Evolutionary conservation across 2,113 vertebrate species (phyloP), one percentile per base, ranked within the genome.

Genomic region (Sylvilagus bachmani): DNA sequence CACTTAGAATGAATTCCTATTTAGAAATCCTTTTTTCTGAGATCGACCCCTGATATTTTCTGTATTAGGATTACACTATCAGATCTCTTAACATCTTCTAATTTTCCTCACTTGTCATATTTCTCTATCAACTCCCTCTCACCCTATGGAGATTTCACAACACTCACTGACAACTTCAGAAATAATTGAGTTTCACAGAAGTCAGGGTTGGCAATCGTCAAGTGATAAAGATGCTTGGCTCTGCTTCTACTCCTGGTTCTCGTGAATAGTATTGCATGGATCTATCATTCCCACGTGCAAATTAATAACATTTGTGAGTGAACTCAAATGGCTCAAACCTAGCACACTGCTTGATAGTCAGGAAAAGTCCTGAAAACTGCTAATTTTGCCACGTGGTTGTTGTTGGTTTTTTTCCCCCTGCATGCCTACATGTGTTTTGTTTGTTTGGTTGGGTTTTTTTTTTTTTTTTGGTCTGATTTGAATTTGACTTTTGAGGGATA

Each of bases 401-500:
- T 14, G 14, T 14, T 58, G 55, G 55, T 58, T 19, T 2, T 86
- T 62, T 92, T 78, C 91, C 82, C 91, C 86, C 89, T 89, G 97
- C 87, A 58, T 36, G 86, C 51, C 58, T 96, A 97, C 97, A 95
- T 97, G 86, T 58, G 51, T 53, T 89, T n/a, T 85, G 82, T 64
- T 71, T 31, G 33, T 33, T 87, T 14, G 27, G 29, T 67, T 29
- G 27, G 27, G 27, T 17, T 33, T 19, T 70, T 33, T 70, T 33
- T 33, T 33, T 70, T 70, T 33, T 69, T 17, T 33, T 66, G 83
- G 77, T 97, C 92, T 97, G 38, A 84, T 96, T 97, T 97, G 87
- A 71, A 96, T 93, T 93, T 97, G 92, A 97, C 83, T 90, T 97
- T 94, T 74, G 75, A 94, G 89, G 83, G 80, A 36, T 95, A 91